These are phyloP conservation scores for Saccostrea glomerata DNA, from an alignment of 1,140 invertebrate genomes.

Conservation along the genomic window DNA sequence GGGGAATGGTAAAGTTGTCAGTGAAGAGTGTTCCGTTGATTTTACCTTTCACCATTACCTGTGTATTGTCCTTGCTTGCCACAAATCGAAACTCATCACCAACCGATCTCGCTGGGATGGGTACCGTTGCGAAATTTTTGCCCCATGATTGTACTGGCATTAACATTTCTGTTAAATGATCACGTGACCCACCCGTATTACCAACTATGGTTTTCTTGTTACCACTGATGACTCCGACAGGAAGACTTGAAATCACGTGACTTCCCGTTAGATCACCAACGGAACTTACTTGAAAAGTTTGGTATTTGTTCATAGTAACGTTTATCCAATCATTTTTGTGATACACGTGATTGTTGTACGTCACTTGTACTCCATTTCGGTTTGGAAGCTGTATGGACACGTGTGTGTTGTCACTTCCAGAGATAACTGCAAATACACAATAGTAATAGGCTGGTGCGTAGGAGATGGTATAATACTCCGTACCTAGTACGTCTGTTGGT, in stretches of 20 bases:
- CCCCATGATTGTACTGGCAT: conserved; percentile 67
- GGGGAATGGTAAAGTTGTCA: conserved; percentile 52
- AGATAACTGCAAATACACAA: conserved; percentile 47
- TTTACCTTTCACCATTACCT: conserved; percentile 29
- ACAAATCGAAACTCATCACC: conserved; percentile 65
- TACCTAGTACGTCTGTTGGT: conserved; percentile 62
- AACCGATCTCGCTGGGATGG: conserved; percentile 54
- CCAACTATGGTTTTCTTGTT: conserved; percentile 51
- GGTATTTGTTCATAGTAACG: conserved; percentile 54
- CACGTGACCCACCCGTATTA: conserved; percentile 41
- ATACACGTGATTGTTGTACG: conserved; percentile 52
- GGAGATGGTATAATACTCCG: conserved; percentile 61
- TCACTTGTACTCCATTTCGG: conserved; percentile 31
- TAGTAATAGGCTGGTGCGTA: conserved; percentile 48
- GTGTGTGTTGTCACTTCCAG: conserved; percentile 48
- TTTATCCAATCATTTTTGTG: conserved; percentile 54
- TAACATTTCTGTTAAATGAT: conserved; percentile 68
- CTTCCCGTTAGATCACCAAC: conserved; percentile 48
- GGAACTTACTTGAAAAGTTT: conserved; percentile 57
- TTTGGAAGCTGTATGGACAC: conserved; percentile 51
- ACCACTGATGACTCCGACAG: conserved; percentile 49
- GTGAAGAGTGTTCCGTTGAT: conserved; percentile 3
- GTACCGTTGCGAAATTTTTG: conserved; percentile 59
- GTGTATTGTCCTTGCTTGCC: conserved; percentile 56
- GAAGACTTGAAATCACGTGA: conserved; percentile 33